Base-by-base conservation (phyloP, 1,140 invertebrate genomes). In the Cydia strobilella region DNA sequence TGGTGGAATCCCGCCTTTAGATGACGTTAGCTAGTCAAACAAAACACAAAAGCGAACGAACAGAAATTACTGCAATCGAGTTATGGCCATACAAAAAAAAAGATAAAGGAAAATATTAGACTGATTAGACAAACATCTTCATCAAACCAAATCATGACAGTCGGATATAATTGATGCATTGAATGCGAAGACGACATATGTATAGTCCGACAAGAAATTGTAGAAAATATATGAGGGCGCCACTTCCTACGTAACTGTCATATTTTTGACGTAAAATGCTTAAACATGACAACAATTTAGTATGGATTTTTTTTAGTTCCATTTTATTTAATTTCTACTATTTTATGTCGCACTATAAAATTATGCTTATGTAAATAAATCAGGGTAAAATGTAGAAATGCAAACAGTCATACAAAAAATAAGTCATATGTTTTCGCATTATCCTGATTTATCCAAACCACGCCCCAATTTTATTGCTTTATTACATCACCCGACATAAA, bases 11-110 rank as follows among this genome's bases (percentile, higher is more conserved):
- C n/a, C n/a, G n/a, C n/a, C n/a, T n/a, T n/a, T n/a, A 45, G 42
- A 45, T 51, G 48, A 13, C 42, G 48, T 51, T 51, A 51, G n/a
- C 5, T n/a, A 18, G 48, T 15, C n/a, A 51, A 51, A 69, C n/a
- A 31, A 42, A 69, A 69, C 39, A 35, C 39, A 31, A 31, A 69
- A 35, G 27, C 27, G 18, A 35, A 66, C 18, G 63, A 51, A 51
- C 18, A 2, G 48, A 51, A 51, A 51, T 51, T n/a, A 51, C 0
- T n/a, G 5, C n/a, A 51, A 51, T 51, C 4, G 0, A 15, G 18
- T 20, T 20, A 59, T 18, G 6, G 66, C 45, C 54, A 39, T 6
- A 45, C 18, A 0, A 74, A 65, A 18, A 42, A 75, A 13, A 27
- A 25, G n/a, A n/a, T n/a, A n/a, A 48, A 20, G n/a, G 27, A 48